Conservation (phyloP, 2,113 vertebrate genomes). For the Tympanuchus pallidicinctus region DNA sequence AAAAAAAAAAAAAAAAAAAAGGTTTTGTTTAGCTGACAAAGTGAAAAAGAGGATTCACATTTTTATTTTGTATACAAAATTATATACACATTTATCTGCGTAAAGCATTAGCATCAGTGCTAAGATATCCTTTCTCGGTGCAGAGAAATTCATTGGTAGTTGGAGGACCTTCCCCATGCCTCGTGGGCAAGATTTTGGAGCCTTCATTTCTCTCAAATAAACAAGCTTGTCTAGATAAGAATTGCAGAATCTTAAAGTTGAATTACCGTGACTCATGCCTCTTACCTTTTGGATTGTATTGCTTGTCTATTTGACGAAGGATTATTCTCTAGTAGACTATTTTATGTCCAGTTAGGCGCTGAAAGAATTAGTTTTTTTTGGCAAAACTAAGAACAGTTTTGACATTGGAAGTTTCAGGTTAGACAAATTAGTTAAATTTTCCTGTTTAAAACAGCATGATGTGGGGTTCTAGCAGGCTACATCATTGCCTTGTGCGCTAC, state of each 20-base stretch:
- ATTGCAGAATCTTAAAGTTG: background rate
- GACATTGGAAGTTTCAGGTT: background rate
- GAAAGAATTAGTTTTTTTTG: background rate
- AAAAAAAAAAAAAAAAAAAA: accelerated
- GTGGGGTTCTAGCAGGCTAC: background rate
- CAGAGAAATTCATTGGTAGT: background rate
- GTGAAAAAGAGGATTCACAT: background rate
- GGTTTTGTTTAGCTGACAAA: background rate
- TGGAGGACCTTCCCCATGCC: background rate
- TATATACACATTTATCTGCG: background rate
- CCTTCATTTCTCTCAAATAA: background rate
- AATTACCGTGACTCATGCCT: accelerated
- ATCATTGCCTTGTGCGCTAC: accelerated
- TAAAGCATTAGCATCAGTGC: background rate
- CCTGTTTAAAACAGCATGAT: background rate
- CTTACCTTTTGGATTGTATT: background rate
- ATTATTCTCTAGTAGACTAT: background rate
- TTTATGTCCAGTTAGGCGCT: background rate
- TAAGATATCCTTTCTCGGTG: background rate
- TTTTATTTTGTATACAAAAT: background rate
- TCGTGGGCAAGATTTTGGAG: background rate
- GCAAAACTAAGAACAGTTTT: background rate
- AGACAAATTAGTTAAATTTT: background rate
- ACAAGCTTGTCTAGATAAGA: background rate
- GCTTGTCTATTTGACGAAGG: background rate